phyloP scores from a whole-genome alignment of 2,888 invertebrate genomes.

The Ectemnius cavifrons region DNA sequence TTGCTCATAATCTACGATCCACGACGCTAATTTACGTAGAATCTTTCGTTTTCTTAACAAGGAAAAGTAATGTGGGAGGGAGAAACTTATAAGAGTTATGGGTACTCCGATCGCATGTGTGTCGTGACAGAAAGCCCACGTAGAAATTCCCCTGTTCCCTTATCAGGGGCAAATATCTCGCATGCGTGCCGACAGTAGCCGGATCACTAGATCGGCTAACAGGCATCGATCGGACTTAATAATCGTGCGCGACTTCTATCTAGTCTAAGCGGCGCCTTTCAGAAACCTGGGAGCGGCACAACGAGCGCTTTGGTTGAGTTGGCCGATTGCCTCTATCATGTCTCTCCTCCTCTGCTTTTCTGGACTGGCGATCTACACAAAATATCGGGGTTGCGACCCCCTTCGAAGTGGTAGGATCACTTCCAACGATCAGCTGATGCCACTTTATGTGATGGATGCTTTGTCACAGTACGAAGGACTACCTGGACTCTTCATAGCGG shows the following conservation, averaged over 20 bases:
- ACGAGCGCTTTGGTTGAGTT: conserved; percentile 87
- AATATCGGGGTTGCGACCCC: conserved; percentile 90
- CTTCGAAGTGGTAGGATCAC: conserved; percentile 81
- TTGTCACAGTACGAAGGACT: conserved; percentile 79
- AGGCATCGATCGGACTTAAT: conserved; percentile 18
- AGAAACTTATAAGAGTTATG: too few species aligned
- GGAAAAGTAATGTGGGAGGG: too few species aligned
- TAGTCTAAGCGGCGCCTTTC: conserved; percentile 6
- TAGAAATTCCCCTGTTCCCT: conserved; percentile 24
- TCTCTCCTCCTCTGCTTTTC: conserved; percentile 85
- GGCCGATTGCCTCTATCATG: conserved; percentile 86
- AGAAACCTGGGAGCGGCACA: conserved; percentile 85
- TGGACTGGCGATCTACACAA: conserved; percentile 90
- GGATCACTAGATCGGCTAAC: conserved; percentile 33
- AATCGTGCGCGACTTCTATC: conserved; percentile 4
- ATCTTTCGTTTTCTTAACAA: too few species aligned
- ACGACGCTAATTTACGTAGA: too few species aligned
- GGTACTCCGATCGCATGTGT: conserved; percentile 2
- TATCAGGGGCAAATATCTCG: conserved; percentile 43
- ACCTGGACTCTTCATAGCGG: conserved; percentile 68
- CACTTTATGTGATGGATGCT: conserved; percentile 86
- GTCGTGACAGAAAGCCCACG: not conserved
- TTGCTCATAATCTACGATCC: too few species aligned
- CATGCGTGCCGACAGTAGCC: conserved; percentile 41
- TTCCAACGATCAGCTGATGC: conserved; percentile 88